Evolutionary conservation across 2,888 invertebrate genomes (phyloP), one percentile per base, ranked within the genome.

Genomic region (Campaea margaritaria): DNA sequence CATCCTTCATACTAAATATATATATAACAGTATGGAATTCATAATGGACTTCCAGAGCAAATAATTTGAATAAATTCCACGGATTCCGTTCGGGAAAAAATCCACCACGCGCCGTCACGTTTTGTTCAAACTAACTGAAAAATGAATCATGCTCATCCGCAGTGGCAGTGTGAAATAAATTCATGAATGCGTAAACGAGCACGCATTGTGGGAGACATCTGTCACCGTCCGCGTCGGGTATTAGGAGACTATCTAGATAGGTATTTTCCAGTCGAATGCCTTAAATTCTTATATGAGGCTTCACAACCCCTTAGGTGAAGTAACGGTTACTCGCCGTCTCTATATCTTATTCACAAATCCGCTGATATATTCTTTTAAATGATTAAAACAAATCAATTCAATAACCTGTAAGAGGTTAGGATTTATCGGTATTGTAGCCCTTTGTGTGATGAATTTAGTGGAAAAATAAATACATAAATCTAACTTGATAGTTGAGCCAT

Each of bases 151-250:
- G 64, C 39, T 63, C 64, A 56, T 65, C 63, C 62, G 55, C 57
- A 62, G 49, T 34, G 50, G 53, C 54, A 62, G 58, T 67, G 57
- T 71, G 72, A 69, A 74, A 73, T 66, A 62, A 69, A 72, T 56
- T 64, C 70, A 70, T 58, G 68, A 72, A 67, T 68, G 73, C 68
- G 77, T 70, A 69, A 49, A 48, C 58, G 62, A 67, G 61, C 50
- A 58, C 58, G 65, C 64, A 60, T 64, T 62, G 64, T 70, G 68
- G 56, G 61, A 52, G 45, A 52, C 52, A 61, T 56, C 58, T 58
- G 47, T 63, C 55, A 50, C 50, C 51, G 54, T 36, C 50, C 49
- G 46, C 51, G 54, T 36, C 46, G 53, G 50, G 47, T 50, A 16
- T 49, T 53, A 44, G 45, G 56, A 47, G 49, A 50, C 53, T 21